Evolutionary conservation across 2,113 vertebrate genomes (phyloP), one percentile per base, ranked within the genome.

Genomic region (Aspidoscelis tigris): DNA sequence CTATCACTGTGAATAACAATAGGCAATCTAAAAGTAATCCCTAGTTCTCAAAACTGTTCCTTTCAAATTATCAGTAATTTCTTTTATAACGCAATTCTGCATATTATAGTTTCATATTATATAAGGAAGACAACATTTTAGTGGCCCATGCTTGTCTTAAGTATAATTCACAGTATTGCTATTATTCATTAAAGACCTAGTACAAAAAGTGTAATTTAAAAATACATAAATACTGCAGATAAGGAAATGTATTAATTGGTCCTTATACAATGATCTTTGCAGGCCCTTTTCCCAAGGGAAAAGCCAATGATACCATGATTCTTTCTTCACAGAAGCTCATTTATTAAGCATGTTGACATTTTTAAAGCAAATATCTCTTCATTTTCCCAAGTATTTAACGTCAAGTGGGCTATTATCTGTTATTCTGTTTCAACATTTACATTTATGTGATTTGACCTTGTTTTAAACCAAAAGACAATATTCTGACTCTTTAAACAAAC

Each of bases 381-480:
- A 58, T 61, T 21, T 18, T 20, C 16, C 53, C 53, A 77, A 58
- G n/a, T n/a, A 14, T 39, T 39, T 43, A 20, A 72, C 8, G 18
- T 44, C 58, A 18, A 8, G 21, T 64, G 7, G 20, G 10, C 24
- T 78, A 20, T 64, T 10, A 61, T 61, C 20, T 64, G 44, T 58
- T 33, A 33, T 21, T 61, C 2, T 76, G 2, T 68, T 80, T 33
- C 39, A 70, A 53, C 53, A 20, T 70, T 55, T 21, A 33, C 14
- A 44, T 55, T 24, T 39, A 61, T 18, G 58, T 71, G 6, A 55
- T 11, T 39, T 58, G 10, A 22, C 39, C 58, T 81, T 81, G 18
- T 7, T 69, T n/a, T 33, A 66, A n/a, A 80, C 66, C 44, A 11
- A 80, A 80, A 80, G 44, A 76, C 58, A 76, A 76, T 50, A 53